Percentiles rank a stretch among this genome's conserved stretches.
Conservation (phyloP, 2,113 vertebrate genomes). For the Paramormyrops kingsleyae region DNA sequence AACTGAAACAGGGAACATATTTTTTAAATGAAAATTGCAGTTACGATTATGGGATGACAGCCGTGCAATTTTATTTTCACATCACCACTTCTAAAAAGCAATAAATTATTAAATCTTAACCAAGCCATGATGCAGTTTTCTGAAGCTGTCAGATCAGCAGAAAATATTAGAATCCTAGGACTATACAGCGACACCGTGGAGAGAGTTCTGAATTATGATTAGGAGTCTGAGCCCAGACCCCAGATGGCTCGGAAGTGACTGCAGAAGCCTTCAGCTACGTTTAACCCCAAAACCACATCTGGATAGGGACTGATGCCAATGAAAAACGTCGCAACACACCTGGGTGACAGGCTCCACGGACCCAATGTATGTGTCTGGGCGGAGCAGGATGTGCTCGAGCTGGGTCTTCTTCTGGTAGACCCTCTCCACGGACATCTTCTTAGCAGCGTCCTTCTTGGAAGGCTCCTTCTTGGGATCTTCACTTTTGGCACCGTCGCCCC, state of each 20-base stretch:
- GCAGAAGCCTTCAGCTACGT: background rate
- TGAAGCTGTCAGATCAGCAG: background rate
- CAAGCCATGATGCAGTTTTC: background rate
- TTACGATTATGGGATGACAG: background rate
- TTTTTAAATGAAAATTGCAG: background rate
- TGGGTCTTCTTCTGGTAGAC: constrained; percentile 99
- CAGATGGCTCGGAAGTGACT: background rate
- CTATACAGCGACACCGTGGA: background rate
- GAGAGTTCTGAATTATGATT: background rate
- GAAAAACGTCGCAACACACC: constrained; percentile 46
- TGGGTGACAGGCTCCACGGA: constrained; percentile 89
- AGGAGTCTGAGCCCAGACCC: background rate
- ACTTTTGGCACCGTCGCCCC: constrained; percentile 62
- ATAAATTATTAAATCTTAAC: background rate
- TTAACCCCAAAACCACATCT: background rate
- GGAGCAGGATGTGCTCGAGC: constrained; percentile 94
- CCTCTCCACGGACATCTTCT: constrained; percentile 92
- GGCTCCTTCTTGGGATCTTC: constrained; percentile 54
- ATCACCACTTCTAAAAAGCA: background rate
- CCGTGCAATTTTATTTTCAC: background rate
- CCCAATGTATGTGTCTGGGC: constrained; percentile 94
- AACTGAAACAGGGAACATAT: background rate
- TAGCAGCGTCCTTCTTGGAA: constrained; percentile 65
- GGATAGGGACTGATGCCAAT: background rate
- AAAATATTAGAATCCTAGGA: background rate